Evolutionary conservation across 2,888 invertebrate species (phyloP), one percentile per base, ranked within the genome.

Genomic region (Zygothrica quintamaculata): DNA sequence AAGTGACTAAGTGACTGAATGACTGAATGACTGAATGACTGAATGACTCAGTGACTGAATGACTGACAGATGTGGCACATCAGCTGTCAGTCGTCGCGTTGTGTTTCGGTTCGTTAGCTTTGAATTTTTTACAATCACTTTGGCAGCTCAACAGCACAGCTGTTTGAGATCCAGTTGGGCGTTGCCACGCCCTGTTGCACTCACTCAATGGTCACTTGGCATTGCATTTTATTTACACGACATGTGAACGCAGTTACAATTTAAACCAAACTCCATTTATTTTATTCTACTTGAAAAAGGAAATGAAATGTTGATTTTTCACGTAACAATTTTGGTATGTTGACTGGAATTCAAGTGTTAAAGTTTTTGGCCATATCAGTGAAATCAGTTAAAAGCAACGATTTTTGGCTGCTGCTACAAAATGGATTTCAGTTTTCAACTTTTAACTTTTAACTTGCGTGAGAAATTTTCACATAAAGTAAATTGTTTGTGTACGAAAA

Each of bases 31-130:
- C 29, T 3, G 29, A 29, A 11, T 16, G 11, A 31, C 29, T 62
- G 29, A 29, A 13, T 26, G 39, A 62, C 39, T 52, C 4, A 25
- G 25, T 9, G 64, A 44, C 67, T 50, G 51, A 51, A 50, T 57
- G 69, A 56, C 61, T 58, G 70, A 52, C 62, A 65, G 86, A 74
- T 66, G 47, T 65, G 58, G 42, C 65, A 59, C 67, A 85, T 77
- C 75, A 67, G 58, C 70, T 77, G 81, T 48, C 75, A 67, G 58
- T 74, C 80, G 81, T 68, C 77, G 84, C 84, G 79, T 85, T 85
- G 84, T 80, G 77, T 72, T 82, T 77, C 87, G 81, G 87, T 82
- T 88, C 87, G 87, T 88, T 81, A 81, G 80, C 65, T 82, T 82
- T 79, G 80, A 69, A 88, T 81, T 81, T 81, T 72, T 75, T 77